phyloP scores from a whole-genome alignment of 2,797 vertebrate genomes.

The Sternotherus odoratus region DNA sequence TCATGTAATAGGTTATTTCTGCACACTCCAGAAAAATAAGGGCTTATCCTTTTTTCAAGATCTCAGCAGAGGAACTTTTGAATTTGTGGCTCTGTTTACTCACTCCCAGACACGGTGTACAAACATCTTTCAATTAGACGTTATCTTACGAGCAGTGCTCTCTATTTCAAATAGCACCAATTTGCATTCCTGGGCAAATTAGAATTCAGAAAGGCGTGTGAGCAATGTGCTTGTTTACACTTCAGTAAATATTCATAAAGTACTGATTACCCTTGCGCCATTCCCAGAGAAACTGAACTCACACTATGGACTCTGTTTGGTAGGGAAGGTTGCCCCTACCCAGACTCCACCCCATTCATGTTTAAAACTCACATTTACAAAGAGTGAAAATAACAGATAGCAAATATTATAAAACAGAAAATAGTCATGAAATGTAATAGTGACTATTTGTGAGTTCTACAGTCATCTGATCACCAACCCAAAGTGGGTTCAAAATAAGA shows the following conservation, averaged over 20 bases:
- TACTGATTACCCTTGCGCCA: constrained; percentile 70
- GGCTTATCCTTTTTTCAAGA: constrained; percentile 50
- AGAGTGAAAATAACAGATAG: neutral
- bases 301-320: constrained; percentile 32
- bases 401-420: neutral
- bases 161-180: constrained; percentile 75
- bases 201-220: constrained; percentile 72
- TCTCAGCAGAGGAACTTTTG: constrained; percentile 63
- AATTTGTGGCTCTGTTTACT: constrained; percentile 73
- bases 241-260: constrained; percentile 78
- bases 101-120: constrained; percentile 70
- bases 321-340: neutral
- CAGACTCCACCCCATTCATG: neutral
- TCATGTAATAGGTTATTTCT: constrained; percentile 62
- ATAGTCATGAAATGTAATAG: neutral
- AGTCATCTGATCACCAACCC: neutral
- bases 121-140: constrained; percentile 76
- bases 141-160: constrained; percentile 66
- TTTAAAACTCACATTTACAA: neutral
- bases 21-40: constrained; percentile 59
- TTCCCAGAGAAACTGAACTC: constrained; percentile 65
- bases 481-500: neutral
- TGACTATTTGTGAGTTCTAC: neutral
- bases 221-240: constrained; percentile 77
- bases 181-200: constrained; percentile 80